Evolutionary conservation across 23 tunicate genomes (phyloP).

Genomic region (Trididemnum clinides): DNA sequence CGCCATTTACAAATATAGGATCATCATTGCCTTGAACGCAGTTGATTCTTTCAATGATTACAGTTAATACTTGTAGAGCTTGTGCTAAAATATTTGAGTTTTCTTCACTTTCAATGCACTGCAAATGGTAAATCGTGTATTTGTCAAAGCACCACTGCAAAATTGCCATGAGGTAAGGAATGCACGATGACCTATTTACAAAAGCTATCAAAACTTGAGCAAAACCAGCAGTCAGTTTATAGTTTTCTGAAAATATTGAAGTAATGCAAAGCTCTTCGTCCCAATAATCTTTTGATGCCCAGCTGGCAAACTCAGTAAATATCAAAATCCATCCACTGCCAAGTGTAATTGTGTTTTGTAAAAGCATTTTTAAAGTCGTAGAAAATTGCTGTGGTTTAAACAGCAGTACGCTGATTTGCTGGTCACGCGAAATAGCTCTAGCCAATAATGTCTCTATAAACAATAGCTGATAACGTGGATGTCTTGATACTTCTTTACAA

Average conservation of each 20-base stretch:
- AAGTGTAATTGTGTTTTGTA: not conserved
- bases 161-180: not conserved
- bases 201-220: not conserved
- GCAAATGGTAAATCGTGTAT: not conserved
- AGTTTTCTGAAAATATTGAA: not conserved
- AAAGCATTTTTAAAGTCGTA: not conserved
- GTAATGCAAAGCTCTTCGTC: not conserved
- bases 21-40: not conserved
- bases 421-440: not conserved
- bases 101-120: not conserved
- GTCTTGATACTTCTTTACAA: not conserved
- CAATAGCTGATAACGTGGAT: not conserved
- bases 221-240: not conserved
- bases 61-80: not conserved
- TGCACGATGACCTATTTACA: not conserved
- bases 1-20: not conserved
- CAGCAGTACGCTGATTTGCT: not conserved
- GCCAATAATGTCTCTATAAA: not conserved
- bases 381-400: not conserved
- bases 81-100: not conserved
- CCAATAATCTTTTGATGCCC: not conserved
- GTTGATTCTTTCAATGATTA: not conserved
- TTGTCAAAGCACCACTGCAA: not conserved
- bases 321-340: constrained; percentile 19
- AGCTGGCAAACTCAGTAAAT: not conserved